These are phyloP conservation scores for Hyppa rectilinea DNA, from an alignment of 2,888 invertebrate species.

Conservation along the genomic window DNA sequence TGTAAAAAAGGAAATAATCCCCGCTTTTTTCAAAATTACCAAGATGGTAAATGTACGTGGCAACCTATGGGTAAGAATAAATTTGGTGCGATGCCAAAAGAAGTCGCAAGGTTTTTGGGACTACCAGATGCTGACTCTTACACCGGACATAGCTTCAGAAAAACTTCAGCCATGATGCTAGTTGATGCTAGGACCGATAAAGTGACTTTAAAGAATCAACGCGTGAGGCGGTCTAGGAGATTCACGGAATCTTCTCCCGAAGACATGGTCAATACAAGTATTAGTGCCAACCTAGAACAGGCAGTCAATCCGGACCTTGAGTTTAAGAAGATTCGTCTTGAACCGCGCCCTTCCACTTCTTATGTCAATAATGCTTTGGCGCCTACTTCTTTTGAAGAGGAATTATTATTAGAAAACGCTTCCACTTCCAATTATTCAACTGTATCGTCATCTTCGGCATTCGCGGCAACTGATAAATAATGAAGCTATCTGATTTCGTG, in stretches of 20 bases:
- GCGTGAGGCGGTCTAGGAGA: neutral
- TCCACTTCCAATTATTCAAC: too few relatives aligned
- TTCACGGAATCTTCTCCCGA: neutral
- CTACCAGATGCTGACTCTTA: constrained; percentile 26
- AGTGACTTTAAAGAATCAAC: neutral
- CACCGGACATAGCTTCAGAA: constrained; percentile 28
- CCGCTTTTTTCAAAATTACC: constrained; percentile 26
- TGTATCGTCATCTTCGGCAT: constrained; percentile 1
- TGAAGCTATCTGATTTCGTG: neutral
- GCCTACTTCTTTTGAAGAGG: neutral
- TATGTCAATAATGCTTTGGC: neutral
- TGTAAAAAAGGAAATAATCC: neutral
- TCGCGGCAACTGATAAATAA: neutral
- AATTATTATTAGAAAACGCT: neutral
- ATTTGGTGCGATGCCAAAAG: constrained; percentile 30
- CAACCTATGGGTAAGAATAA: constrained; percentile 34
- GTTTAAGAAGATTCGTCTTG: constrained; percentile 2
- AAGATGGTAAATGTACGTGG: constrained; percentile 16
- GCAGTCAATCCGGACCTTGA: neutral
- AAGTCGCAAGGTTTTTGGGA: constrained; percentile 21
- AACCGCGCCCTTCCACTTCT: constrained; percentile 3
- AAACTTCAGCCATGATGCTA: constrained; percentile 11
- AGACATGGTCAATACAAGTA: neutral
- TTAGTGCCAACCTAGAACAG: neutral
- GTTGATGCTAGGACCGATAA: neutral